A percentile compares a stretch with the other conserved stretches of the same genome.
phyloP scores from a whole-genome alignment of 1,140 invertebrate genomes.

The Ptiloglossa arizonensis region DNA sequence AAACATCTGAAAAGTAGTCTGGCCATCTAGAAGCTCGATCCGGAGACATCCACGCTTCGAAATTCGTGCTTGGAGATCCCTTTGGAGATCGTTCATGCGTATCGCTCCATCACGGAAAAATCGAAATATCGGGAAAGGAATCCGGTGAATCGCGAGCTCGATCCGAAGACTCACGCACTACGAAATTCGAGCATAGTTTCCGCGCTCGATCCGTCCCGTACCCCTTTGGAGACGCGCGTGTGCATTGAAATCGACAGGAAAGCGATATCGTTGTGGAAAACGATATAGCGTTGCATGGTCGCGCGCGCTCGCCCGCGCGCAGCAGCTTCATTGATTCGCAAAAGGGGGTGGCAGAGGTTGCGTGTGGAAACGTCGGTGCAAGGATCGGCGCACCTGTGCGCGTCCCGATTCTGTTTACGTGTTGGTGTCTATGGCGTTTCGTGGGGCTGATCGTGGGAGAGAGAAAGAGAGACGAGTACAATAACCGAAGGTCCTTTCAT shows the following conservation, averaged over 20 bases:
- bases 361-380: conserved; percentile 41
- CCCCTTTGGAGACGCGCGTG: not conserved
- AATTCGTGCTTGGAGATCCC: too few relatives aligned
- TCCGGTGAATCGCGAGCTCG: too few relatives aligned
- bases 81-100: too few relatives aligned
- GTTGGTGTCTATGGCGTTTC: conserved; percentile 30
- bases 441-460: conserved; percentile 8
- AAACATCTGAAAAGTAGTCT: too few relatives aligned
- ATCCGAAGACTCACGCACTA: too few relatives aligned
- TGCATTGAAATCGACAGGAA: conserved; percentile 37
- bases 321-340: conserved; percentile 43
- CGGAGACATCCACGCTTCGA: too few relatives aligned
- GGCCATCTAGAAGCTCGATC: too few relatives aligned
- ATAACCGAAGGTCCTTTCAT: conserved; percentile 48
- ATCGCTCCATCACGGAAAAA: too few relatives aligned
- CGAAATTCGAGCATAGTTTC: not conserved
- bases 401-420: conserved; percentile 46
- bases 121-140: not conserved
- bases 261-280: conserved; percentile 52
- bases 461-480: conserved; percentile 29
- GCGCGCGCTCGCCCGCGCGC: conserved; percentile 32
- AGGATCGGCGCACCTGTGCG: conserved; percentile 34
- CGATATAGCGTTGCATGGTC: conserved; percentile 35
- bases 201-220: too few relatives aligned
- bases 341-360: conserved; percentile 7